Evolutionary conservation across 1,140 invertebrate species (phyloP).

Genomic region (Zaprionus tsacasi): DNA sequence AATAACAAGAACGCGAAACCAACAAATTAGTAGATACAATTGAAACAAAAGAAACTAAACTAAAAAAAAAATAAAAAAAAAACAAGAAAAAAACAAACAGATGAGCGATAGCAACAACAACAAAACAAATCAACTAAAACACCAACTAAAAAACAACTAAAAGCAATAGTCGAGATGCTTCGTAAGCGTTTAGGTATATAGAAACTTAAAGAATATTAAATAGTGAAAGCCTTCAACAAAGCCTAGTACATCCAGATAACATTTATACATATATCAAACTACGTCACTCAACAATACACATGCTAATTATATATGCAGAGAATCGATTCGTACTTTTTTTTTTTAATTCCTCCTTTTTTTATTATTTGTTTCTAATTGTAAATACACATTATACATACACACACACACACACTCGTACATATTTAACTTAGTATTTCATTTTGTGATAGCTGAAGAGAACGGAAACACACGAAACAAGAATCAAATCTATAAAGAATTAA

Average conservation of each 20-base stretch:
- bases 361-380: constrained; percentile 16
- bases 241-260: constrained; percentile 6
- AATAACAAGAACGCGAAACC: constrained; percentile 33
- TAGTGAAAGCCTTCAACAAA: constrained; percentile 4
- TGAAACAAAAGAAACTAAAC: constrained; percentile 32
- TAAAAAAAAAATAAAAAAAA: constrained; percentile 24
- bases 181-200: constrained; percentile 27
- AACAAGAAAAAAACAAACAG: constrained; percentile 20
- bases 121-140: constrained; percentile 14
- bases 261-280: constrained; percentile 14
- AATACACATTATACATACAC: constrained; percentile 11
- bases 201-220: constrained; percentile 14
- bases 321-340: constrained; percentile 1
- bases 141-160: constrained; percentile 6
- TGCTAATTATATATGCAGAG: constrained; percentile 18
- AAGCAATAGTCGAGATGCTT: constrained; percentile 32
- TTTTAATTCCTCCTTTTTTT: neutral
- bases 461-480: constrained; percentile 7
- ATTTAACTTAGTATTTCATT: constrained; percentile 74
- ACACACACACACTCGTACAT: constrained; percentile 23
- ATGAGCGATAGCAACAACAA: constrained; percentile 23
- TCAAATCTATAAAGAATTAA: neutral
- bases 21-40: constrained; percentile 21
- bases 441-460: constrained; percentile 60
- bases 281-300: neutral